A percentile compares a stretch with the other conserved stretches of the same genome.
These are phyloP conservation scores for Bilobella aurantiaca DNA, from an alignment of 1,140 invertebrate genomes.

Conservation along the genomic window DNA sequence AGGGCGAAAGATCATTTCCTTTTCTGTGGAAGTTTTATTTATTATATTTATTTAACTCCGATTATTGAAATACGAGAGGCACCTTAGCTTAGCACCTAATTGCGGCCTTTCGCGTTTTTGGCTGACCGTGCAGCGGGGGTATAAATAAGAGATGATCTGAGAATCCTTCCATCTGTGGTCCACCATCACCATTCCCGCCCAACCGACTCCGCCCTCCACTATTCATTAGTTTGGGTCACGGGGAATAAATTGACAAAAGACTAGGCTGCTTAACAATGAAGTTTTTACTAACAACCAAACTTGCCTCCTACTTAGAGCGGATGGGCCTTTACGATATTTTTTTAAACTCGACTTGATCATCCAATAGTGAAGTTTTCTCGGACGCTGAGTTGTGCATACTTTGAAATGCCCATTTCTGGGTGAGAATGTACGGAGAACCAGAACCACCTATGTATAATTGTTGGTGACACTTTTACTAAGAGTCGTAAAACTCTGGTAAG, in stretches of 20 bases:
- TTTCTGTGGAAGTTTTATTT: too few relatives aligned
- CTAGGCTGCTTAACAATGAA: background rate
- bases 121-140: background rate
- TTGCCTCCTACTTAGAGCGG: background rate
- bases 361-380: too few relatives aligned
- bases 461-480: constrained; percentile 6
- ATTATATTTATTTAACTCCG: too few relatives aligned
- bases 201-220: background rate
- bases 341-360: too few relatives aligned
- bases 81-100: background rate
- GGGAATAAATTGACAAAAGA: constrained; percentile 19
- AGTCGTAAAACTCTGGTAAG: background rate
- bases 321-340: background rate
- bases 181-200: too few relatives aligned
- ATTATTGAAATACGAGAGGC: too few relatives aligned
- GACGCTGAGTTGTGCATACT: too few relatives aligned
- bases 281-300: too few relatives aligned
- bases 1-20: too few relatives aligned
- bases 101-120: background rate
- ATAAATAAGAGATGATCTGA: constrained; percentile 17
- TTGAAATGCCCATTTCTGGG: too few relatives aligned
- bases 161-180: constrained; percentile 14
- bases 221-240: constrained; percentile 15
- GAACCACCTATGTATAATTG: background rate
- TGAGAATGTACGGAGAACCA: too few relatives aligned